Conservation (phyloP, 2,888 invertebrate species). For the Celastrina argiolus region DNA sequence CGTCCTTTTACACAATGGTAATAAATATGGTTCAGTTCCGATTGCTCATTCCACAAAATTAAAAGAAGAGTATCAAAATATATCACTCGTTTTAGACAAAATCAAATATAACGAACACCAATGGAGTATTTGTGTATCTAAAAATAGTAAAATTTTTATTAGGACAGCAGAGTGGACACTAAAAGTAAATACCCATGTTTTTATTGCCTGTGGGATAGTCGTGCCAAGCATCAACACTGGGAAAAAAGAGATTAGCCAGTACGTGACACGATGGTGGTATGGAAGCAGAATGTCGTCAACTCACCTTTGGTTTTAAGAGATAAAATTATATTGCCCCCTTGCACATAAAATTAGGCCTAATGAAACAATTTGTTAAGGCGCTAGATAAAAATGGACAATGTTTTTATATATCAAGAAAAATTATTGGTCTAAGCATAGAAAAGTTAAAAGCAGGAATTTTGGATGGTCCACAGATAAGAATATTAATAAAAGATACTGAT, state of each 20-base stretch:
- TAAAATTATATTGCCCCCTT: no score
- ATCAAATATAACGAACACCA: neutral
- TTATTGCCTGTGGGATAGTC: slow-evolving; percentile 15
- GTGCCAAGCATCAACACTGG: slow-evolving; percentile 16
- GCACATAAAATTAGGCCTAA: no score
- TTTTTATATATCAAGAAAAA: no score
- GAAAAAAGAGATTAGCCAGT: neutral
- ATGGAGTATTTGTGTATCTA: slow-evolving; percentile 18
- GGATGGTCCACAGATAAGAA: no score
- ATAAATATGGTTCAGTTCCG: neutral
- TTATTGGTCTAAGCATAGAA: no score
- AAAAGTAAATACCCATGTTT: slow-evolving; percentile 20
- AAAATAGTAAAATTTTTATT: slow-evolving; percentile 15
- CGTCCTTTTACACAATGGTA: slow-evolving; percentile 12
- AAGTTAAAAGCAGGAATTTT: no score
- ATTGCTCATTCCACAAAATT: neutral
- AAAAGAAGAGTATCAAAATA: slow-evolving; percentile 16
- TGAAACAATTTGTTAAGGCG: no score
- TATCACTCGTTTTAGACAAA: neutral
- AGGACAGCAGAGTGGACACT: slow-evolving; percentile 12
- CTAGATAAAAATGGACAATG: no score
- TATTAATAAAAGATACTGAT: no score
- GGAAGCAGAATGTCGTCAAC: no score
- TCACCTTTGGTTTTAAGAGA: no score
- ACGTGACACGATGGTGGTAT: no score